A percentile compares a stretch with the other conserved stretches of the same genome.
Evolutionary conservation across 1,140 invertebrate species (phyloP).

Genomic region (Mylabris phalerata): DNA sequence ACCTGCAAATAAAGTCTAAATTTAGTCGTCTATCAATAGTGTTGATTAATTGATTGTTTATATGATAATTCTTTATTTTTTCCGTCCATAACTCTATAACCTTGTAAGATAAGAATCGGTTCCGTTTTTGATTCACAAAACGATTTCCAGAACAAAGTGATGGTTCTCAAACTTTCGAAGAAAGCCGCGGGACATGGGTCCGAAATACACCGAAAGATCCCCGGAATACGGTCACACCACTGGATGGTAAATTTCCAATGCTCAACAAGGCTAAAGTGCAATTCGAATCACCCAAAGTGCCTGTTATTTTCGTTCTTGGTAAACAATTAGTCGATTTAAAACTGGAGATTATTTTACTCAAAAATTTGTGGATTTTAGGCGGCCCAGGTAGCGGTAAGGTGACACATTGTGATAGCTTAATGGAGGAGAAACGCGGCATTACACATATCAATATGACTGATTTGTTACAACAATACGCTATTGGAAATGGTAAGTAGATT

Average conservation of each 20-base stretch:
- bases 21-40: not conserved
- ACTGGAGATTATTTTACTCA: not conserved
- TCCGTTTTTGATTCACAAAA: too few species aligned
- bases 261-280: constrained; percentile 71
- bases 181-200: constrained; percentile 46
- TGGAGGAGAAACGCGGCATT: constrained; percentile 74
- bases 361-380: constrained; percentile 45
- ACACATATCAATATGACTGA: constrained; percentile 89
- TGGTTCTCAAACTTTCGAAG: constrained; percentile 62
- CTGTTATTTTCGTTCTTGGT: constrained; percentile 83
- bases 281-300: constrained; percentile 74
- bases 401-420: constrained; percentile 83
- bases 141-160: constrained; percentile 62
- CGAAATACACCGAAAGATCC: constrained; percentile 44
- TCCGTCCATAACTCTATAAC: too few species aligned
- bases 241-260: constrained; percentile 59
- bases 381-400: constrained; percentile 88
- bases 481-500: constrained; percentile 66
- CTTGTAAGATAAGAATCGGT: too few species aligned
- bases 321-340: constrained; percentile 32
- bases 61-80: too few species aligned
- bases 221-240: constrained; percentile 51
- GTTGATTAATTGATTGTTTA: not conserved
- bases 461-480: constrained; percentile 75
- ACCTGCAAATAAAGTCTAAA: not conserved